Percentiles rank a stretch among this genome's conserved stretches.
Evolutionary conservation across 2,888 invertebrate species (phyloP).

Genomic region (Pammene fasciana): DNA sequence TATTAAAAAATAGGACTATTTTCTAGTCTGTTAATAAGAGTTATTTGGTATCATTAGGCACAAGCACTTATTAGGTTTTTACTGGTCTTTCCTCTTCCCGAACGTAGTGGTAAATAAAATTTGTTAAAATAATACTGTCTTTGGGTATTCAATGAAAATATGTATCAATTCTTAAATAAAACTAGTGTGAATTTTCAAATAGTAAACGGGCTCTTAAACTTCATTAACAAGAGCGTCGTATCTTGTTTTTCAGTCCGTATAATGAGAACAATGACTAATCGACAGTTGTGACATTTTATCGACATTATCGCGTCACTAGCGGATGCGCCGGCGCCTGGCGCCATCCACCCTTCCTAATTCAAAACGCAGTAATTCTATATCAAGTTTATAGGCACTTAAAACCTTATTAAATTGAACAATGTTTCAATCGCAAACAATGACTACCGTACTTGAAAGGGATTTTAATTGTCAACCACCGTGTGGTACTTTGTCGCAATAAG

Average conservation of each 20-base stretch:
- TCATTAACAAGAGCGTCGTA: not conserved
- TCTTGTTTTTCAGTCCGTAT: not conserved
- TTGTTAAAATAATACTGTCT: no score
- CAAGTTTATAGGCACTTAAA: not conserved
- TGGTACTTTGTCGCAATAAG: slow-evolving; percentile 17
- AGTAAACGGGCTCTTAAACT: not conserved
- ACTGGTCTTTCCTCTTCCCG: no score
- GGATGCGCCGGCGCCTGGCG: slow-evolving; percentile 72
- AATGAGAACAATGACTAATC: slow-evolving; percentile 6
- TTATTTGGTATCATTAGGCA: no score
- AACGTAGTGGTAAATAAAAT: no score
- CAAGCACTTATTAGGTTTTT: no score
- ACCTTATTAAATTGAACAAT: not conserved
- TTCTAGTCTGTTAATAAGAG: no score
- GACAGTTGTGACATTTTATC: slow-evolving; percentile 48
- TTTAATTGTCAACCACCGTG: slow-evolving; percentile 26
- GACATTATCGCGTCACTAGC: slow-evolving; percentile 70
- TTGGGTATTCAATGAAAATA: no score
- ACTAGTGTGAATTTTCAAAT: not conserved
- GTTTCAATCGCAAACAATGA: slow-evolving; percentile 20
- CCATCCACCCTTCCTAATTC: slow-evolving; percentile 57
- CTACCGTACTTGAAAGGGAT: slow-evolving; percentile 26
- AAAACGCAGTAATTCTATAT: slow-evolving; percentile 10
- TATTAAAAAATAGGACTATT: no score
- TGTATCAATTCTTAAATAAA: no score